These are phyloP conservation scores for Sebastes fasciatus DNA, from an alignment of 2,113 vertebrate genomes.

Conservation along the genomic window DNA sequence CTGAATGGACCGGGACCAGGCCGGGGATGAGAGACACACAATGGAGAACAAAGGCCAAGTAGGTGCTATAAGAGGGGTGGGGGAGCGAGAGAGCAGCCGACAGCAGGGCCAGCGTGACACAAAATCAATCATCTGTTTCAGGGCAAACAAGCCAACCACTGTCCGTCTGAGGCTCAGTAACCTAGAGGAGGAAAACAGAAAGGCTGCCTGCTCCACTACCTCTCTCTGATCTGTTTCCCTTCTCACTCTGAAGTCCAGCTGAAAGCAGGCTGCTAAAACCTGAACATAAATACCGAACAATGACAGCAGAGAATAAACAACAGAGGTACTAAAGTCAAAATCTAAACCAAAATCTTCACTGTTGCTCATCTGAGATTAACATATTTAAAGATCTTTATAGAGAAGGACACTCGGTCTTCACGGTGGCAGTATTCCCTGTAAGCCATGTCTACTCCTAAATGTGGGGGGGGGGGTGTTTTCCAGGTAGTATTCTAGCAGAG, in stretches of 20 bases:
- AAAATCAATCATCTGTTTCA: slow-evolving; percentile 76
- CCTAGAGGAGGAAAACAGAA: not conserved
- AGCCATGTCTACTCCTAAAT: slow-evolving; percentile 15
- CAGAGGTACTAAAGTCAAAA: not conserved
- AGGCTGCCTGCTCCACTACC: not conserved
- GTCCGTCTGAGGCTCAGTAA: slow-evolving; percentile 38
- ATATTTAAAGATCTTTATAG: not conserved
- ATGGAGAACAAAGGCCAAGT: slow-evolving; percentile 64
- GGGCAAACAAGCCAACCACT: slow-evolving; percentile 57
- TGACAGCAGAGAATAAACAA: not conserved
- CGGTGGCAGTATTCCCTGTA: not conserved
- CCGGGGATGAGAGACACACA: slow-evolving; percentile 45
- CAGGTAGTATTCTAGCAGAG: slow-evolving; percentile 20
- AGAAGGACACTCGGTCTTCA: not conserved
- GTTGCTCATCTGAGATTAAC: slow-evolving; percentile 9
- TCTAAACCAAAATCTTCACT: not conserved
- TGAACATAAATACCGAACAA: not conserved
- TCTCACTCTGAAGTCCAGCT: slow-evolving; percentile 2
- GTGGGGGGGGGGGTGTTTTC: slow-evolving; percentile 23
- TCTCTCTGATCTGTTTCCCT: not conserved
- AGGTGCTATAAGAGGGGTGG: slow-evolving; percentile 47
- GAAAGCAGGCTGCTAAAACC: not conserved
- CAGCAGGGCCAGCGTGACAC: slow-evolving; percentile 65
- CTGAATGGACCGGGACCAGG: slow-evolving; percentile 65
- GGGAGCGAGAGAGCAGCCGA: slow-evolving; percentile 42